phyloP scores from a whole-genome alignment of 2,113 vertebrate genomes.

The Petrocephalus microphthalmus region DNA sequence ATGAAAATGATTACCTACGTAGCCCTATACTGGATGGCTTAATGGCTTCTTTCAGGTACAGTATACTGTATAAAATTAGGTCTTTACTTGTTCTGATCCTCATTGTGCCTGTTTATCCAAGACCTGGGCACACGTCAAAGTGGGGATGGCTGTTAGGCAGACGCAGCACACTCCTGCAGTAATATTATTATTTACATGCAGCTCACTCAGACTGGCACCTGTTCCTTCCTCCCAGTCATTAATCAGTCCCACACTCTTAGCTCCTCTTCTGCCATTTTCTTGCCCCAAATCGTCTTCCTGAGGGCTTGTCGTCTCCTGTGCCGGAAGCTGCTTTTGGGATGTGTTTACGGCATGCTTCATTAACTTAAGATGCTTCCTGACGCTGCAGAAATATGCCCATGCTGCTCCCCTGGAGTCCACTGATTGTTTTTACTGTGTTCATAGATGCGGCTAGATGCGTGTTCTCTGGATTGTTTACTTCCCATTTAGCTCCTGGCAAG shows the following conservation, averaged over 20 bases:
- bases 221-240: neutral
- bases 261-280: neutral
- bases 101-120: neutral
- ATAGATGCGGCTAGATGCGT: neutral
- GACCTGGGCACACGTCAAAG: neutral
- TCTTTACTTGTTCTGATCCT: neutral
- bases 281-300: neutral
- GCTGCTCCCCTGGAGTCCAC: neutral
- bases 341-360: neutral
- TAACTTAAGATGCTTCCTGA: neutral
- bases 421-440: neutral
- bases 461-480: neutral
- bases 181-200: neutral
- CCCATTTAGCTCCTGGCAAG: neutral
- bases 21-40: neutral
- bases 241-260: neutral
- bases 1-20: neutral
- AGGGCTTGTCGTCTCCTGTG: neutral
- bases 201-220: neutral
- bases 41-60: neutral
- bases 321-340: neutral
- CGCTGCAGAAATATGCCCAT: neutral
- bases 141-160: neutral
- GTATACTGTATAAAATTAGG: neutral
- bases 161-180: neutral